Evolutionary conservation across 2,888 invertebrate genomes (phyloP), one percentile per base, ranked within the genome.

Genomic region (Omphaloscelis lunosa): DNA sequence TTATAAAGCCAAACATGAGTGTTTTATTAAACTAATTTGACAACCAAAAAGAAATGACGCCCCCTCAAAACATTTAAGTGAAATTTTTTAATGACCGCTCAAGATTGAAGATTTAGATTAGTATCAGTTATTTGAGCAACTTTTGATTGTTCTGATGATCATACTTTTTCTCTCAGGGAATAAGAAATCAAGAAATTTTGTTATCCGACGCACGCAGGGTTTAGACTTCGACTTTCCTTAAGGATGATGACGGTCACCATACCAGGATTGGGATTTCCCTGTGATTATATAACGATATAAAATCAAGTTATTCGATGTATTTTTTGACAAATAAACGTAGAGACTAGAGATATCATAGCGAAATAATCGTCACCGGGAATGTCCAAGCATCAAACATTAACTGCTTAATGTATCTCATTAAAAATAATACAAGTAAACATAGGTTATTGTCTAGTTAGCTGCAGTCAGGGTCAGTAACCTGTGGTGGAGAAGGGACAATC

Each of bases 401-500:
- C 53, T 45, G 75, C 72, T 75, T 83, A 69, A 84, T 83, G 71
- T 51, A 80, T 77, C 58, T 77, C 67, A 86, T 85, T 80, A 88
- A 73, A 80, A 88, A 74, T 80, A 84, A 86, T 74, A 82, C 83
- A 88, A 79, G 79, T 86, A 87, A 88, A 88, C 86, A 86, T 88
- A 81, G 87, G 88, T 84, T 86, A 86, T 88, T 85, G 83, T 79
- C 75, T 84, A 89, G 82, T 86, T 87, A 80, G 72, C 56, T 79
- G 83, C 79, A 90, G 90, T 93, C 93, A 95, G 93, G 94, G 94
- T 93, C 93, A 88, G 86, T 93, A 90, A 94, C 93, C 93, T 89
- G 66, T 83, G 87, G 83, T 83, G 90, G 95, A 95, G 95, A 96
- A 95, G 94, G 95, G 95, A 93, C 92, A 89, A 90, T 92, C 88